Conservation (phyloP, 2,113 vertebrate species). For the Mastomys coucha region DNA sequence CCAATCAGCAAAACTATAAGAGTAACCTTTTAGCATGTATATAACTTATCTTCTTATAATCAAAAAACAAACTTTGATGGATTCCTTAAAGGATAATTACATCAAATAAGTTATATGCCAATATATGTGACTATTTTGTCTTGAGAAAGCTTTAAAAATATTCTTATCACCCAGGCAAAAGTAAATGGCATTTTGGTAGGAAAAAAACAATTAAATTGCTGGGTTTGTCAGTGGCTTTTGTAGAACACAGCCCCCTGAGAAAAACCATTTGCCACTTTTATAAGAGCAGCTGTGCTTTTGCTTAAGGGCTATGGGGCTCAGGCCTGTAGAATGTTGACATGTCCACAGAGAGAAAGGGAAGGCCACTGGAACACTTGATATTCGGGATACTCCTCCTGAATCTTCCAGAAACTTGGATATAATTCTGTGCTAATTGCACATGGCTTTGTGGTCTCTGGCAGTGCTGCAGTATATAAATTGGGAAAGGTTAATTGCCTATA, state of each 20-base stretch:
- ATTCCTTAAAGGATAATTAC: background rate
- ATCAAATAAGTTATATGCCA: background rate
- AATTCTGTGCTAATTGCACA: background rate
- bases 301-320: background rate
- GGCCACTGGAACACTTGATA: background rate
- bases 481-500: background rate
- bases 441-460: background rate
- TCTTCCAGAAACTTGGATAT: background rate
- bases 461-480: background rate
- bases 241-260: background rate
- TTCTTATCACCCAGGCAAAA: background rate
- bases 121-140: background rate
- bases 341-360: no score
- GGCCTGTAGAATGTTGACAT: background rate
- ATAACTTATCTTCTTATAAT: background rate
- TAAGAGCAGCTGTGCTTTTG: background rate
- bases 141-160: background rate
- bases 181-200: background rate
- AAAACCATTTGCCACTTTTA: background rate
- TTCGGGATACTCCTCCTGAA: background rate
- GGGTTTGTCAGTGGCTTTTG: background rate
- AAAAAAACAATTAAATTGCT: background rate
- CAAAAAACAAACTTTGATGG: background rate
- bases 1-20: slow-evolving; percentile 23
- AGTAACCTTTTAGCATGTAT: background rate